Base-by-base conservation (phyloP, 2,113 vertebrate genomes). In the Ascaphus truei region DNA sequence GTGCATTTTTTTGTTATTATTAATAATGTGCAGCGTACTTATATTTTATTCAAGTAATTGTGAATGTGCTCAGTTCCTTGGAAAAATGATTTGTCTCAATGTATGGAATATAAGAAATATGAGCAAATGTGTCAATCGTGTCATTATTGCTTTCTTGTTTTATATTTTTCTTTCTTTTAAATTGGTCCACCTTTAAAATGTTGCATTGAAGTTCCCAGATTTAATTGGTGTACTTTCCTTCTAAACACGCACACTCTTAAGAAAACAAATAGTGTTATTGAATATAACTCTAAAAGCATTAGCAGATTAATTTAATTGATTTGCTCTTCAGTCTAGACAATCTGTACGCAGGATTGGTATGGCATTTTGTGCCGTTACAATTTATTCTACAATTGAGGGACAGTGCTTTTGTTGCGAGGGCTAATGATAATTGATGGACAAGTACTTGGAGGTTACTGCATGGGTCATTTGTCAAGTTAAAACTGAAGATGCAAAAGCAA, bases 281-380 rank as follows among this genome's bases (percentile, higher is more conserved):
- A 47, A 36, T 36, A 31, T 50, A 30, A 25, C 22, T 51, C 30
- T 26, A 62, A 48, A 62, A 62, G 39, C 39, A 62, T 47, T 45
- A 48, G 59, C 39, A 22, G 41, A 62, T 62, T 62, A 62, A 62
- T 45, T 62, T 45, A 62, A 51, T 63, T 63, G 45, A 33, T 18
- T 63, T 48, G 43, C 41, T 31, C 61, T 50, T 51, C 45, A 63
- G 61, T 63, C 18, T 63, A 50, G 29, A 50, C 29, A 25, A 50
- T 34, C 43, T 31, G 43, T 50, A 62, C 41, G 29, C 58, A 62
- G 29, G 11, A 15, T 18, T 63, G 45, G 22, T 50, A 23, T 20
- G 31, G 31, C 29, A 22, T 20, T 63, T 34, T 51, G 22, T 62
- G 23, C 47, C 47, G 39, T 26, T 62, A 47, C 15, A 51, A 51